These are phyloP conservation scores for Chroicocephalus ridibundus DNA, from an alignment of 2,113 vertebrate genomes.

Conservation along the genomic window DNA sequence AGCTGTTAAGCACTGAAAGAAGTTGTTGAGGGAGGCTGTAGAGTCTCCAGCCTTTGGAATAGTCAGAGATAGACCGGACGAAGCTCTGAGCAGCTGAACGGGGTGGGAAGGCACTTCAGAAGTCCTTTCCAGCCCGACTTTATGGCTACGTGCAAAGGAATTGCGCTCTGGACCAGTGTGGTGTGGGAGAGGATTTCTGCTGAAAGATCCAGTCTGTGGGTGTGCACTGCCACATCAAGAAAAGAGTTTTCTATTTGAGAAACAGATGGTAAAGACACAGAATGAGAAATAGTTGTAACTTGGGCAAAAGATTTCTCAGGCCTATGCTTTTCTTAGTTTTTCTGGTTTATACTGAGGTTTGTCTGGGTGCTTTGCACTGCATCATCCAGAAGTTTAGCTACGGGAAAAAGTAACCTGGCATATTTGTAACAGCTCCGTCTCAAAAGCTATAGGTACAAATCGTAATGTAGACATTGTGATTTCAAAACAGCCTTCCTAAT, in stretches of 20 bases:
- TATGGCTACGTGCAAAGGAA: fast-evolving
- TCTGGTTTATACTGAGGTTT: background rate
- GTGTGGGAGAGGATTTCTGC: background rate
- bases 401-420: background rate
- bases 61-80: fast-evolving
- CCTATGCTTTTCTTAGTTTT: background rate
- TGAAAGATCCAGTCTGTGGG: background rate
- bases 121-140: background rate
- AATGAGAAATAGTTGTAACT: background rate
- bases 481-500: background rate
- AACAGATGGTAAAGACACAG: background rate
- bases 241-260: background rate
- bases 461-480: background rate
- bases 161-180: background rate
- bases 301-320: background rate
- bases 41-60: background rate
- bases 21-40: background rate
- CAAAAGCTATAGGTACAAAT: background rate
- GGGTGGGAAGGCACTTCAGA: background rate
- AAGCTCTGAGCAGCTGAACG: background rate
- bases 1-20: background rate
- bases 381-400: background rate
- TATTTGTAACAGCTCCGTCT: background rate
- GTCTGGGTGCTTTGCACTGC: fast-evolving
- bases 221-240: background rate